Evolutionary conservation across 1,140 invertebrate species (phyloP).

Genomic region (Magallana angulata): DNA sequence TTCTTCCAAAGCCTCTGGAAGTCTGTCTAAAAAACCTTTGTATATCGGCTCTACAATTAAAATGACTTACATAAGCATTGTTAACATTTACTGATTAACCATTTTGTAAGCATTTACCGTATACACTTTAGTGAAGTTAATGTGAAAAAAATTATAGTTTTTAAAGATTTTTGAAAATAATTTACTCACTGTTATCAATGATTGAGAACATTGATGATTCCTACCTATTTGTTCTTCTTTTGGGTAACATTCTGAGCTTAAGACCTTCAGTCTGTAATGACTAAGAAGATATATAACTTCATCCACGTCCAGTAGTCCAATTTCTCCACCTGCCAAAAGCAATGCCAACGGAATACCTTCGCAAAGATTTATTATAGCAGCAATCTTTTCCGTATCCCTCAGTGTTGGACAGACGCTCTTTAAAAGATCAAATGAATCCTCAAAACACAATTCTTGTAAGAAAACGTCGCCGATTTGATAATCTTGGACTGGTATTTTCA

Average conservation of each 20-base stretch:
- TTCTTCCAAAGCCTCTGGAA: constrained; percentile 39
- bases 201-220: too few relatives aligned
- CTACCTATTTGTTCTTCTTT: constrained; percentile 44
- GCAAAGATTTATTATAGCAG: constrained; percentile 41
- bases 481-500: neutral
- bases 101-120: too few relatives aligned
- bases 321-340: constrained; percentile 41
- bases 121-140: too few relatives aligned
- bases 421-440: constrained; percentile 44
- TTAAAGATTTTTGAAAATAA: too few relatives aligned
- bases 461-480: neutral
- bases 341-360: constrained; percentile 53
- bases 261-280: constrained; percentile 37
- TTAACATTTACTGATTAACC: too few relatives aligned
- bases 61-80: neutral
- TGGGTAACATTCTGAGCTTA: constrained; percentile 44
- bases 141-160: too few relatives aligned
- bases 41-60: constrained; percentile 46
- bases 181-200: too few relatives aligned
- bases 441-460: neutral
- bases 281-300: constrained; percentile 44
- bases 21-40: constrained; percentile 47
- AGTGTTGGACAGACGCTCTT: constrained; percentile 40
- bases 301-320: neutral
- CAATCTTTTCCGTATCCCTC: constrained; percentile 23